phyloP scores from a whole-genome alignment of 2,797 vertebrate species.

The Aulostomus chinensis region DNA sequence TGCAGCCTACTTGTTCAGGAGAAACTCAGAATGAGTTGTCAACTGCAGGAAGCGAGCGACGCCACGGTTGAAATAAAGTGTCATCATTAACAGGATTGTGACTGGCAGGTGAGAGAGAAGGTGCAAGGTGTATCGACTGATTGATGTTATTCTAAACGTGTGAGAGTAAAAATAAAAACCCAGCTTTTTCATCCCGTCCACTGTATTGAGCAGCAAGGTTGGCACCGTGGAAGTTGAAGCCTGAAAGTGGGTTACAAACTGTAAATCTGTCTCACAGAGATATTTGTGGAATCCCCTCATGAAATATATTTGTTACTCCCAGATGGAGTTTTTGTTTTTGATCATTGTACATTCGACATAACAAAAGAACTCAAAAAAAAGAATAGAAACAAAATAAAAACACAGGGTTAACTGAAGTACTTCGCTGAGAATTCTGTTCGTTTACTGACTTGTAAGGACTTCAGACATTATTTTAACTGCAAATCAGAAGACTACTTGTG shows the following conservation, averaged over 20 bases:
- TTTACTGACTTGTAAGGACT: no score
- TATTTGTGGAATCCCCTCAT: no score
- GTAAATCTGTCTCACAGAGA: conserved; percentile 10
- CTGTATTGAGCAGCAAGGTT: background rate
- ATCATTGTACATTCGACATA: no score
- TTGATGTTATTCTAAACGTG: conserved; percentile 30
- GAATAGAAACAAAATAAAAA: no score
- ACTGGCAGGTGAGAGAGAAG: conserved; percentile 44
- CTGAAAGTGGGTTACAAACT: conserved; percentile 22
- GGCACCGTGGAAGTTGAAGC: conserved; percentile 5
- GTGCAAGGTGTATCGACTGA: conserved; percentile 7
- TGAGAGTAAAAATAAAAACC: conserved; percentile 10
- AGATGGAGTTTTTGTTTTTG: no score
- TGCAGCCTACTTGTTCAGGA: background rate
- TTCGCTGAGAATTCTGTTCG: no score
- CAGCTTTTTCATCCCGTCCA: conserved; percentile 1
- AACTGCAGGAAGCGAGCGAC: conserved; percentile 14
- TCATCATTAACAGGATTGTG: conserved; percentile 27
- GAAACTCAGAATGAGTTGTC: no score
- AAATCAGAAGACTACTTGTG: no score
- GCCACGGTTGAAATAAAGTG: conserved; percentile 28
- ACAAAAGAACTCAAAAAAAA: no score
- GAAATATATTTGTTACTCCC: background rate
- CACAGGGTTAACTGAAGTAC: no score
- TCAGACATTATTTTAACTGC: no score